Evolutionary conservation across 2,888 invertebrate genomes (phyloP).

Genomic region (Napeogenes sylphis): DNA sequence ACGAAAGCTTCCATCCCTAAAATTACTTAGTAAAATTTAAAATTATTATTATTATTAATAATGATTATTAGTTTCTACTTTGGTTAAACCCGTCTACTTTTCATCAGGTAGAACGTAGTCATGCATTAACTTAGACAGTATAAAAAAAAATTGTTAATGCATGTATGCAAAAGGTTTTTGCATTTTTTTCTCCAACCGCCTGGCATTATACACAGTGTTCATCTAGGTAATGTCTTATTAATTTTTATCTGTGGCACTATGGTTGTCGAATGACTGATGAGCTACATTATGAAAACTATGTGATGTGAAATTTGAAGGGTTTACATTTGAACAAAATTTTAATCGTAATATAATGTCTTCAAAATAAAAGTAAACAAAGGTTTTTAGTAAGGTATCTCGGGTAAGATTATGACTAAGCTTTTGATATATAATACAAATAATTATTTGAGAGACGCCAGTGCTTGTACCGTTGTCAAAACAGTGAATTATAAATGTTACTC

Average conservation of each 20-base stretch:
- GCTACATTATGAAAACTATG: slow-evolving; percentile 1
- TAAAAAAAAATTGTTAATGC: too few relatives aligned
- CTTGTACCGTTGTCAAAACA: slow-evolving; percentile 27
- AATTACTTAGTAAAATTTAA: too few relatives aligned
- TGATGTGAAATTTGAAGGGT: slow-evolving; percentile 18
- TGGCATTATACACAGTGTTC: neutral
- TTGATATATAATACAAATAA: slow-evolving; percentile 5
- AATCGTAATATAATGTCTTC: slow-evolving; percentile 48
- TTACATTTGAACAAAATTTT: slow-evolving; percentile 36
- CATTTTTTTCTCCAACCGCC: too few relatives aligned
- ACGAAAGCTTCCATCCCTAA: too few relatives aligned
- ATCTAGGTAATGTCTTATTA: neutral
- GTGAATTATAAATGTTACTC: slow-evolving; percentile 38
- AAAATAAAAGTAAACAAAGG: slow-evolving; percentile 43
- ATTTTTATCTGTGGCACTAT: slow-evolving; percentile 21
- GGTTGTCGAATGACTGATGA: slow-evolving; percentile 6
- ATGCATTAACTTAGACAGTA: too few relatives aligned
- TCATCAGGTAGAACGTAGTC: too few relatives aligned
- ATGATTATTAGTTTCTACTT: too few relatives aligned
- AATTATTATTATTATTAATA: too few relatives aligned
- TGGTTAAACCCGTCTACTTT: too few relatives aligned
- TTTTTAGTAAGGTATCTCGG: slow-evolving; percentile 45
- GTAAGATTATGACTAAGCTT: slow-evolving; percentile 40
- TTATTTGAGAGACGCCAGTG: slow-evolving; percentile 27
- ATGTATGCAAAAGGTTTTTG: too few relatives aligned